Base-by-base conservation (phyloP, 1,140 invertebrate genomes). In the Cherax destructor region DNA sequence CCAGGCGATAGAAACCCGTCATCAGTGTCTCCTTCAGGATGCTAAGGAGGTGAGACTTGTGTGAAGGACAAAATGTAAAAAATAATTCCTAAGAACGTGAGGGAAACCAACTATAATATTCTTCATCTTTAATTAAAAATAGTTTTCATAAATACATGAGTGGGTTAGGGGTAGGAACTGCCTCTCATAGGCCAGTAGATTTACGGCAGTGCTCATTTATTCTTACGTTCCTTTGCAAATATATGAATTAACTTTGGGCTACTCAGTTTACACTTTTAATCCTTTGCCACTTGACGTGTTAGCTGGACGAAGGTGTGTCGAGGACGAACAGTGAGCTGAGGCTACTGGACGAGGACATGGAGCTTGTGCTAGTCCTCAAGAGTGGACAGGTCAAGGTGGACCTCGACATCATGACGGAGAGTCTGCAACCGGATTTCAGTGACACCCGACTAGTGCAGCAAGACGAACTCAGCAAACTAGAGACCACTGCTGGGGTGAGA, bases 311-410 rank as follows among this genome's bases (percentile, higher is more conserved):
- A 9, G 56, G 18, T 18, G 47, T 84, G 2, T 56, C 30, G n/a
- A 30, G 52, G 21, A 81, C 59, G 50, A 90, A 18, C 16, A n/a
- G 69, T 9, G 88, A 90, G 5, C 88, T 90, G 49, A 56, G 52
- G 30, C 88, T 56, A 47, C 50, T 90, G 30, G 88, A 90, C 72
- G 52, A 90, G 81, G 88, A 90, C 69, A 61, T 83, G 65, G 88
- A 83, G 72, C 52, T 84, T 72, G 88, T 90, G 61, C 49, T 88
- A 61, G 49, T 88, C 21, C 87, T 88, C 41, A 78, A 41, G 1
- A 69, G 50, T 21, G 78, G 87, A n/a, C 87, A 88, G 65, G 87
- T 88, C 47, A 88, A 88, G 79, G 65, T 88, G 59, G 87, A 83
- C 49, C 61, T 88, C 18, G 61, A 81, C 10, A 18, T n/a, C 47